phyloP scores from a whole-genome alignment of 2,113 vertebrate species.

The Gobius niger region DNA sequence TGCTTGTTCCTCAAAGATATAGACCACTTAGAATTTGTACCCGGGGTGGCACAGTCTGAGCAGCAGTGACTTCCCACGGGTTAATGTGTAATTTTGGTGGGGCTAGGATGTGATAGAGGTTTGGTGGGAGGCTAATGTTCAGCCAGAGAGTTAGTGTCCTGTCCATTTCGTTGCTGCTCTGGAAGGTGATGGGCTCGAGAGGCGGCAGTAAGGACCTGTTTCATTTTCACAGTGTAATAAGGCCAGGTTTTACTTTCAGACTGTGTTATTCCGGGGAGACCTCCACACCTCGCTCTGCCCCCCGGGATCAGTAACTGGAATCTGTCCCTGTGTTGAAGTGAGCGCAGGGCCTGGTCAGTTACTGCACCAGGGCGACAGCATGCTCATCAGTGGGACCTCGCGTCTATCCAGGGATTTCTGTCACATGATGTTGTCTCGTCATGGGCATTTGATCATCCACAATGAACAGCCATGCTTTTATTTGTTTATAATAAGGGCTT shows the following conservation, averaged over 20 bases:
- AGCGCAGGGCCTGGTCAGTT: conserved; percentile 72
- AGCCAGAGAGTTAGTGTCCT: conserved; percentile 46
- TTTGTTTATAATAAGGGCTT: too few relatives aligned
- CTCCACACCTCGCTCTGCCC: conserved; percentile 34
- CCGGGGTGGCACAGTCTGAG: not conserved
- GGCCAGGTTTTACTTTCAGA: not conserved
- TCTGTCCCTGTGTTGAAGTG: conserved; percentile 71
- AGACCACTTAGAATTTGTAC: too few relatives aligned
- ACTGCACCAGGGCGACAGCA: conserved; percentile 63
- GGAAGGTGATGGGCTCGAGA: not conserved
- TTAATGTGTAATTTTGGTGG: conserved; percentile 74
- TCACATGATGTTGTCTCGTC: too few relatives aligned
- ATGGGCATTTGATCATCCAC: too few relatives aligned
- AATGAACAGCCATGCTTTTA: too few relatives aligned
- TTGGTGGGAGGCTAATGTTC: conserved; percentile 55
- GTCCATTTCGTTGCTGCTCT: conserved; percentile 21
- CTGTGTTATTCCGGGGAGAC: conserved; percentile 6
- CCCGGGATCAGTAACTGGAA: conserved; percentile 77
- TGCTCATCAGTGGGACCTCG: conserved; percentile 13
- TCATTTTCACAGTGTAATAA: not conserved
- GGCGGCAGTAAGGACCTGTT: not conserved
- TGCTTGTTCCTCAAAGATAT: not conserved
- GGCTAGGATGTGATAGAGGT: conserved; percentile 39
- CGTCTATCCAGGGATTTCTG: too few relatives aligned
- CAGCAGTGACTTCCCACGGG: conserved; percentile 21